Base-by-base conservation (phyloP, 2,113 vertebrate species). In the Dryoscopus gambensis region DNA sequence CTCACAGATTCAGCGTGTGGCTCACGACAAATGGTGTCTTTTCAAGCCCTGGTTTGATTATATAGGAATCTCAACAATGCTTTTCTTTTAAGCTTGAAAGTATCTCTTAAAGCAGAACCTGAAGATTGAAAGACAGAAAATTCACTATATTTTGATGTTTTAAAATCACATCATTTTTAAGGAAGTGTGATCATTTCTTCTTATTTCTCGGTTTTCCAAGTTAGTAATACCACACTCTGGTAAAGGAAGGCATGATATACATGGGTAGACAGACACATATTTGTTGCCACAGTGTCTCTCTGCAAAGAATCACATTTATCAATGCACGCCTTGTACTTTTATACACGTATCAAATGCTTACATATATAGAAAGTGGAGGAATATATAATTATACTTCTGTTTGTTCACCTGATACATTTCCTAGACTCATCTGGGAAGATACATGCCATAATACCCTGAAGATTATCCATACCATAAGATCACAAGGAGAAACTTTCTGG, bases 1-100 rank as follows among this genome's bases (percentile, higher is more conserved):
- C 79, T 94, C 82, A 70, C 79, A 81, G 93, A 73, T 90, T 93
- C 86, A 81, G 56, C 78, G 73, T 33, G 71, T 74, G 47, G 81
- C 65, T 95, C 83, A 74, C 63, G 80, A 89, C 83, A 96, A 90
- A 75, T 49, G 68, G 25, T 84, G 44, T 73, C 65, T 96, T 91
- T 92, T 96, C 76, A 87, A 94, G 79, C 44, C 10, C 44, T 81
- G 68, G 47, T 88, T 81, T 94, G 83, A 81, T 89, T 88, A 78
- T 52, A 57, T 11, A 80, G 69, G 75, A 90, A 84, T 89, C 47
- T 90, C 78, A 94, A 49, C 63, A 90, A 93, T 84, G 55, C 19
- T 71, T 73, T 80, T 42, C 42, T 84, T 60, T 59, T 37, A 53
- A 44, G 55, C 33, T 69, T 78, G 47, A 20, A 53, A 78, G 46